Base-by-base conservation (phyloP, 2,797 vertebrate genomes). In the Hemitrygon akajei region DNA sequence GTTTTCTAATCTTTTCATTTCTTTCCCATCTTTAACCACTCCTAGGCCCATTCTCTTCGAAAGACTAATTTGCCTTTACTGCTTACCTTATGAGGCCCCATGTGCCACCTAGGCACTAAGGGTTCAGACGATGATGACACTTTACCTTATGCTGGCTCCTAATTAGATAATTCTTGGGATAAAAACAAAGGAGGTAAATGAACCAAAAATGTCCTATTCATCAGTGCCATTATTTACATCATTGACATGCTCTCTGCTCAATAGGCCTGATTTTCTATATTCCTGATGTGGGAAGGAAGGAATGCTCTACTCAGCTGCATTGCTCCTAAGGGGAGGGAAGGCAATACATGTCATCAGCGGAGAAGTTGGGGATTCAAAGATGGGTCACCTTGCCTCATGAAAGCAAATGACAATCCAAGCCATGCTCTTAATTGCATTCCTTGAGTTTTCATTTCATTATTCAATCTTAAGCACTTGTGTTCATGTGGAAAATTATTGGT, bases 401-500 rank as follows among this genome's bases (percentile, higher is more conserved):
- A 18, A 69, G 63, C 10, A 89, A 89, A 89, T 37, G n/a, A 89
- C 63, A 89, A 69, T 89, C 30, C 56, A 60, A 56, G 47, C 82
- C 82, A 86, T 71, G 89, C 18, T 25, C 5, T 76, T 25, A 14
- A 76, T 25, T 75, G 40, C 47, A 25, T 93, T 93, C 47, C 27
- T 76, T 76, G 27, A 47, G 71, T 93, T 93, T 71, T 93, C 71
- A 56, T 25, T 75, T 93, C 7, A 16, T 27, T 73, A 11, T 73
- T 7, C 22, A 47, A 75, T 75, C 37, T 75, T 93, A 10, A n/a
- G 37, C 91, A 93, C 71, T 93, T 93, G 69, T 75, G 91, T 56
- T 93, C 40, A 76, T 93, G n/a, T 93, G 71, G 40, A 93, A n/a
- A 73, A 75, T 75, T 76, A 93, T 56, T 93, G 47, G 37, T 76